These are phyloP conservation scores for Chironex yamaguchii DNA, from an alignment of 30 jellyfish, hydroid and myxozoan genomes.

Conservation along the genomic window DNA sequence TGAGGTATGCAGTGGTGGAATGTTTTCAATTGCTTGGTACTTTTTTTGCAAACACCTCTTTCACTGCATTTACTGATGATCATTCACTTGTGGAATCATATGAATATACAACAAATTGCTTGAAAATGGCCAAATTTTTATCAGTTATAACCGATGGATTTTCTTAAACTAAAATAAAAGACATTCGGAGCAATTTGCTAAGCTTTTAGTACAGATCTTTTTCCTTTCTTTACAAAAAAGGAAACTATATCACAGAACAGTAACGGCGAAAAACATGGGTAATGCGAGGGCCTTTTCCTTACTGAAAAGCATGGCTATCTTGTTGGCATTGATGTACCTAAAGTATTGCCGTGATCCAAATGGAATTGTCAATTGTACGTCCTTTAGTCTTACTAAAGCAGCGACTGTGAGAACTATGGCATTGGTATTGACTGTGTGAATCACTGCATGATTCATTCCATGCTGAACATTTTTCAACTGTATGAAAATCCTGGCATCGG, in stretches of 20 bases:
- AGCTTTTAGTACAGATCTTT: slow-evolving; percentile 18
- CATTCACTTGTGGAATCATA: slow-evolving; percentile 19
- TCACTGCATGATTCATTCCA: slow-evolving; percentile 19
- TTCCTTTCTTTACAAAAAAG: slow-evolving; percentile 20
- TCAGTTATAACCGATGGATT: slow-evolving; percentile 19
- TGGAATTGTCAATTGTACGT: slow-evolving; percentile 19
- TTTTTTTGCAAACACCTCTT: slow-evolving; percentile 19
- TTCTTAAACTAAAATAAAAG: slow-evolving; percentile 7
- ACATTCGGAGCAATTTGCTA: slow-evolving; percentile 26
- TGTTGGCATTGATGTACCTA: slow-evolving; percentile 30
- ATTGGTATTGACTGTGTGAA: slow-evolving; percentile 58
- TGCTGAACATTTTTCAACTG: slow-evolving; percentile 23
- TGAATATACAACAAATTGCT: slow-evolving; percentile 32
- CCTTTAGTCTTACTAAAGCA: slow-evolving; percentile 36
- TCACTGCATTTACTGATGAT: slow-evolving; percentile 15
- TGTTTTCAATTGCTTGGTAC: slow-evolving; percentile 35
- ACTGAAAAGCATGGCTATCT: slow-evolving; percentile 31
- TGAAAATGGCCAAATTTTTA: slow-evolving; percentile 26
- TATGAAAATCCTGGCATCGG: slow-evolving; percentile 38
- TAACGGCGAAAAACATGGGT: background rate
- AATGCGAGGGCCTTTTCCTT: slow-evolving; percentile 17
- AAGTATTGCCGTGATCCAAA: slow-evolving; percentile 44
- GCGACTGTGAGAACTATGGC: slow-evolving; percentile 39
- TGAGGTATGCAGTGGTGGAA: slow-evolving; percentile 38
- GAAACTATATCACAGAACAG: slow-evolving; percentile 15